Percentiles rank a stretch among this genome's conserved stretches.
Conservation (phyloP, 2,797 vertebrate genomes). For the Scolopax bukidnonensis region DNA sequence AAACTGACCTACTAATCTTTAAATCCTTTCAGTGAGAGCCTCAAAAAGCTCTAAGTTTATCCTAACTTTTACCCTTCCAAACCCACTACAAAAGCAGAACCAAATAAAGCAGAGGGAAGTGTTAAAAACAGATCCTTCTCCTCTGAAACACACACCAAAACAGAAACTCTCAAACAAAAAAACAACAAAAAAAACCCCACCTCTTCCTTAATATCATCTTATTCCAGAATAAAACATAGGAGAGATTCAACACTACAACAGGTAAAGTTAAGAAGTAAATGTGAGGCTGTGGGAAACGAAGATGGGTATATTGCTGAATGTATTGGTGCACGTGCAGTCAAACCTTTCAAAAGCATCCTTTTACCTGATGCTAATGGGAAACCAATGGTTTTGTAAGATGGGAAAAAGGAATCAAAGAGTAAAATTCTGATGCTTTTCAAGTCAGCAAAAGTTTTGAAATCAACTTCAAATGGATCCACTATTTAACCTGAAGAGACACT, state of each 20-base stretch:
- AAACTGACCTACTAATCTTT: background rate
- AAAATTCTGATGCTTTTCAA: slow-evolving; percentile 3
- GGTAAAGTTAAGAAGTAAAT: background rate
- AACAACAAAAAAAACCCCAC: background rate
- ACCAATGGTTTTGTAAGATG: background rate
- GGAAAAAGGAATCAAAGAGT: background rate
- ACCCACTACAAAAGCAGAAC: background rate
- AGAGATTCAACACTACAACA: background rate
- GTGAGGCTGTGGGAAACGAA: background rate
- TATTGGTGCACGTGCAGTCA: background rate
- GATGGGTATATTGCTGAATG: background rate
- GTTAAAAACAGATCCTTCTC: background rate
- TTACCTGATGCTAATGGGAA: background rate
- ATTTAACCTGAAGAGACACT: slow-evolving; percentile 29
- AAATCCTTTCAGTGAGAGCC: slow-evolving; percentile 5
- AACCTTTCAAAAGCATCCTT: background rate
- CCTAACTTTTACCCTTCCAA: background rate
- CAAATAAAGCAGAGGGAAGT: background rate
- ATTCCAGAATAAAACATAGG: background rate
- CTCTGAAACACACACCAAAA: background rate
- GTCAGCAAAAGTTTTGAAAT: background rate
- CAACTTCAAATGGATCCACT: background rate
- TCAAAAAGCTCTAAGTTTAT: background rate
- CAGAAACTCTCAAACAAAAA: background rate
- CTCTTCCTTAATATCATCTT: background rate